phyloP scores from a whole-genome alignment of 2,113 vertebrate species.

The Sapayoa aenigma region DNA sequence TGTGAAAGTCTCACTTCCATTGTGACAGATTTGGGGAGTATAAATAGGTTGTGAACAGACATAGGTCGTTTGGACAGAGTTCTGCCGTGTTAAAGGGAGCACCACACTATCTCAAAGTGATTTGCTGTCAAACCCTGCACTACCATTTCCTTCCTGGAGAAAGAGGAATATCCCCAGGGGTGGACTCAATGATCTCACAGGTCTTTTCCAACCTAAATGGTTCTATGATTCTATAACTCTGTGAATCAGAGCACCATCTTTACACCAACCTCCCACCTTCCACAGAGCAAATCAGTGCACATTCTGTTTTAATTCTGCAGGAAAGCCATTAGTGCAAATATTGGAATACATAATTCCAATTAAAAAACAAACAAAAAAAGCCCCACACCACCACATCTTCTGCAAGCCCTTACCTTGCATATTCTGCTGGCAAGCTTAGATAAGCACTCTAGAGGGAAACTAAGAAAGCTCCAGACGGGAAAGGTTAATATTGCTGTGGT shows the following conservation, averaged over 20 bases:
- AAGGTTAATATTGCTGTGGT: background rate
- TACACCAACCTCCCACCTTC: background rate
- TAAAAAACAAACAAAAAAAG: background rate
- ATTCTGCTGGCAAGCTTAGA: background rate
- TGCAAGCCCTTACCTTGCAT: background rate
- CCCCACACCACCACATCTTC: background rate
- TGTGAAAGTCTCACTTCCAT: background rate
- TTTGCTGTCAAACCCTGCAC: background rate
- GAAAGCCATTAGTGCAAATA: background rate
- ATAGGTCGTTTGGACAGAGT: background rate
- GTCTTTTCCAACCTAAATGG: background rate
- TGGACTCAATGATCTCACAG: accelerated
- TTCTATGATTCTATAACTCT: background rate
- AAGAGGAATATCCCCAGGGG: background rate
- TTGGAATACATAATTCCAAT: background rate
- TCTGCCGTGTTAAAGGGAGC: background rate
- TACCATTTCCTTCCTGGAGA: background rate
- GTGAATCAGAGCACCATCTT: background rate
- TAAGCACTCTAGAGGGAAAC: background rate
- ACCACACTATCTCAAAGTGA: background rate
- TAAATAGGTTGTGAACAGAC: background rate
- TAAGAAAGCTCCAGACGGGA: background rate
- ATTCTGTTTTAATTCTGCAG: background rate
- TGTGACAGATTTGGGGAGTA: background rate
- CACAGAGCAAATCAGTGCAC: background rate